Evolutionary conservation across 2,797 vertebrate species (phyloP).

Genomic region (Cossypha polioptera): DNA sequence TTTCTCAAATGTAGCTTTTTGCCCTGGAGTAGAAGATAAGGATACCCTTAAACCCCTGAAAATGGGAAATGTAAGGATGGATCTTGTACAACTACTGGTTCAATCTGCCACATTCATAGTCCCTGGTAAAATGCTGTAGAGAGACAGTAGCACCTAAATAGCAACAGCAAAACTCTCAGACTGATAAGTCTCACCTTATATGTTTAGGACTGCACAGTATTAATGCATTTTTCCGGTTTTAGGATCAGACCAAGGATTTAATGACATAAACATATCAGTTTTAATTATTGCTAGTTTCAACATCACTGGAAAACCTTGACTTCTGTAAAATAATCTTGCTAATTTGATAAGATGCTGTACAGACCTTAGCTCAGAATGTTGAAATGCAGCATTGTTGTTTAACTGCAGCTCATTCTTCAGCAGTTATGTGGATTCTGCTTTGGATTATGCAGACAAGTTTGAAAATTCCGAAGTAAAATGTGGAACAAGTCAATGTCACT

Average conservation of each 20-base stretch:
- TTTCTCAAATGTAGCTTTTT: not conserved
- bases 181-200: not conserved
- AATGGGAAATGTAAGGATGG: not conserved
- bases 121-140: not conserved
- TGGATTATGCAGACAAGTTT: not conserved
- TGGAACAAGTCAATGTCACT: not conserved
- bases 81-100: not conserved
- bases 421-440: not conserved
- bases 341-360: not conserved
- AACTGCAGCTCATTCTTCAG: not conserved
- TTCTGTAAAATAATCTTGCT: not conserved
- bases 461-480: not conserved
- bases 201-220: not conserved
- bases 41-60: not conserved
- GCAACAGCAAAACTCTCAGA: not conserved
- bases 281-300: not conserved
- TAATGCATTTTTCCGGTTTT: not conserved
- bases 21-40: not conserved
- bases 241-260: not conserved
- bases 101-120: not conserved
- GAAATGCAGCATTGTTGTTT: not conserved
- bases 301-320: not conserved
- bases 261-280: not conserved
- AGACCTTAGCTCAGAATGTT: not conserved
- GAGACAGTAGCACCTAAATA: not conserved